Evolutionary conservation across 2,797 vertebrate genomes (phyloP), one percentile per base, ranked within the genome.

Genomic region (Siniperca obscura): DNA sequence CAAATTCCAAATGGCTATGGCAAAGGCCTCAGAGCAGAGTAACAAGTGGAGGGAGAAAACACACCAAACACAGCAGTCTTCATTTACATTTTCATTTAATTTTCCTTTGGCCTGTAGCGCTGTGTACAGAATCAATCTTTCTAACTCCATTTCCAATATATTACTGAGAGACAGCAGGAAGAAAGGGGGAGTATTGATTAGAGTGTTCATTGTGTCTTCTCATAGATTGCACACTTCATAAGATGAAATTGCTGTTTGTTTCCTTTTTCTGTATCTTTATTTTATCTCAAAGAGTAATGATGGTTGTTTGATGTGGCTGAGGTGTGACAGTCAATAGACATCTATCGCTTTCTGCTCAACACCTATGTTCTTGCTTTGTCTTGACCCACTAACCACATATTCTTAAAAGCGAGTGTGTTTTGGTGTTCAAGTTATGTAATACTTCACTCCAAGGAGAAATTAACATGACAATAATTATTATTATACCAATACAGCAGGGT

Each of bases 51-150:
- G 87, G 83, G 89, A 84, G 91, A 92, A 91, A 94, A 92, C 78
- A 79, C 79, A 84, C 78, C 88, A 89, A 91, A 91, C 82, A 86
- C 84, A 83, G 87, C 86, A 85, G 88, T 86, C 82, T 93, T 95
- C 92, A 95, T 96, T 96, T 95, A 95, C 94, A 96, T 96, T 95
- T 96, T 95, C 92, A 95, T 95, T 95, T 96, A 90, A 95, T 96
- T 95, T 95, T 94, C 90, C 87, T 90, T 90, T 93, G 93, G 92
- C 94, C 93, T 89, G 88, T 93, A 94, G 93, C 94, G 40, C 87
- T 86, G 90, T 89, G 85, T 93, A 93, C 92, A 93, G 88, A 95
- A 96, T 96, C 95, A 95, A 96, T 96, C 93, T 94, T 93, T 94
- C 94, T 95, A 95, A 95, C 95, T 95, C 95, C 89, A 94, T 96